These are phyloP conservation scores for Tonatia bakeri DNA, from an alignment of 2,113 vertebrate genomes.

Conservation along the genomic window DNA sequence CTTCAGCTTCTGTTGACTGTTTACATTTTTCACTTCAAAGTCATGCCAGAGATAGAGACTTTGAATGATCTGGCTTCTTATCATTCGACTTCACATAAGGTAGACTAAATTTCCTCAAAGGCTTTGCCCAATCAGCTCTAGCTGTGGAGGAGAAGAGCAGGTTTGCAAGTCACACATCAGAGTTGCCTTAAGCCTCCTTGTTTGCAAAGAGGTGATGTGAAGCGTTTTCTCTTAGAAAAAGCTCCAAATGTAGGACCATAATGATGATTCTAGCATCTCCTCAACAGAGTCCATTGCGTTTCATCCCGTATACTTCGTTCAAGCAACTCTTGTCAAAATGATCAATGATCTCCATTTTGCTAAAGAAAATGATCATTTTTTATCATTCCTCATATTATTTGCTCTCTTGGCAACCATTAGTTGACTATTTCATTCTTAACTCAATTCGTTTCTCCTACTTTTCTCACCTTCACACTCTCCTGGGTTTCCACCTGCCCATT, in stretches of 20 bases:
- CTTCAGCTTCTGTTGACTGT: background rate
- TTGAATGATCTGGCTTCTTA: background rate
- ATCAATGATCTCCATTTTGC: background rate
- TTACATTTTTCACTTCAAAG: background rate
- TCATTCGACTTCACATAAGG: background rate
- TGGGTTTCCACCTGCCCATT: background rate
- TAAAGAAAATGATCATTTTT: background rate
- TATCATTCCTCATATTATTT: background rate
- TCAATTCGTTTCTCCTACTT: background rate
- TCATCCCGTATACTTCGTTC: background rate
- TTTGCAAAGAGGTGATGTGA: background rate
- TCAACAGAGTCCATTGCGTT: background rate
- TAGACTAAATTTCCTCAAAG: background rate
- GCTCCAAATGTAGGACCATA: background rate
- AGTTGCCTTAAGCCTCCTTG: background rate
- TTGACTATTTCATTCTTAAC: background rate
- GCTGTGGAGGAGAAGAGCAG: background rate
- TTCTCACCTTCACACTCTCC: background rate
- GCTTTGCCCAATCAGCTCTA: background rate
- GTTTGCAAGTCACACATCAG: background rate
- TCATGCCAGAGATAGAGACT: background rate
- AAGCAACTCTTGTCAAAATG: background rate
- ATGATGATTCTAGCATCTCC: background rate
- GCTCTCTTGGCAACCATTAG: background rate
- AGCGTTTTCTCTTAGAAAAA: background rate